phyloP scores from a whole-genome alignment of 2,888 invertebrate species.

The Clivina fossor region DNA sequence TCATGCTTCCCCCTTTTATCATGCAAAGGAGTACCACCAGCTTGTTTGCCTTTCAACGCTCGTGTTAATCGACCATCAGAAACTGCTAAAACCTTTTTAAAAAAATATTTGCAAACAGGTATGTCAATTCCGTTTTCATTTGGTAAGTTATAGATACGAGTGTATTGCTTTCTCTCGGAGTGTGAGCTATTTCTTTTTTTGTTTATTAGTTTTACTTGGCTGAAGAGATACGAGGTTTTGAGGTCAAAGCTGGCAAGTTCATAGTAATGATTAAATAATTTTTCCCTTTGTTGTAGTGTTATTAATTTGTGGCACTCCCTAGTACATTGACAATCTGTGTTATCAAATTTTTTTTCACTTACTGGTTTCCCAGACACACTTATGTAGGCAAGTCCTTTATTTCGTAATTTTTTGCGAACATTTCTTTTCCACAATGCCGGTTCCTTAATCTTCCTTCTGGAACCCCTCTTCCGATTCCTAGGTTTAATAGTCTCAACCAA shows the following conservation, averaged over 20 bases:
- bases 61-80: neutral
- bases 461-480: too few relatives aligned
- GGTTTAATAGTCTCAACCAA: too few relatives aligned
- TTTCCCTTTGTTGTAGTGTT: neutral
- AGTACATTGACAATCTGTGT: neutral
- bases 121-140: neutral
- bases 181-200: neutral
- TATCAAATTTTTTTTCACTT: neutral
- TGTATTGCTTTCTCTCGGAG: neutral
- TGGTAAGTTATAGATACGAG: neutral
- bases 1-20: neutral
- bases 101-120: neutral
- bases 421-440: too few relatives aligned
- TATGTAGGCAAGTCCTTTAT: too few relatives aligned
- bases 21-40: neutral
- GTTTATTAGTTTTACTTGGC: neutral
- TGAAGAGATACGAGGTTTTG: conserved; percentile 4
- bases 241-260: neutral
- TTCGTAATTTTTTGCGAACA: too few relatives aligned
- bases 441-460: too few relatives aligned
- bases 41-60: neutral
- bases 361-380: too few relatives aligned
- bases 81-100: neutral
- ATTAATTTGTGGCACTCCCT: neutral
- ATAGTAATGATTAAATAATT: neutral